phyloP scores from a whole-genome alignment of 2,888 invertebrate genomes.

The Perizoma affinitatum region DNA sequence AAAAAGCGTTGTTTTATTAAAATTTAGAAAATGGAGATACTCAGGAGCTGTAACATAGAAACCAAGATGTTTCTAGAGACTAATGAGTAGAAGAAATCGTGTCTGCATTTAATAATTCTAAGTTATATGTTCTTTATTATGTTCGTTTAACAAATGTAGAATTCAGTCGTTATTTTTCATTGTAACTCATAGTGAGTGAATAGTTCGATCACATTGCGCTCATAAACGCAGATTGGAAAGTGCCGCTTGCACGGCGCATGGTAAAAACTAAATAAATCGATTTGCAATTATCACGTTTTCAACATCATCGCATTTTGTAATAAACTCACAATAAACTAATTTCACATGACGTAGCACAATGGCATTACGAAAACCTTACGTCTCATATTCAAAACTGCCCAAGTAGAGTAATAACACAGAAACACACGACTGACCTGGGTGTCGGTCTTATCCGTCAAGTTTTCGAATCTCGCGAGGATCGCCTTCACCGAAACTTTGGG shows the following conservation, averaged over 20 bases:
- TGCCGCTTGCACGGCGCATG: slow-evolving; percentile 36
- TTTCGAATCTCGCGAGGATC: slow-evolving; percentile 92
- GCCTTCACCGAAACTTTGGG: slow-evolving; percentile 93
- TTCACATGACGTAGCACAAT: slow-evolving; percentile 45
- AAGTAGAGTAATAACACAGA: slow-evolving; percentile 29
- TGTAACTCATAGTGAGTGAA: slow-evolving; percentile 43
- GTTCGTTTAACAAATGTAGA: no score
- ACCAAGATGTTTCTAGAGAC: no score
- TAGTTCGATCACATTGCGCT: slow-evolving; percentile 52
- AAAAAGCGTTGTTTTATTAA: no score
- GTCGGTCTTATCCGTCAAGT: slow-evolving; percentile 82
- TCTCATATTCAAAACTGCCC: slow-evolving; percentile 30
- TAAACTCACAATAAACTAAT: slow-evolving; percentile 43
- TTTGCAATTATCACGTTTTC: slow-evolving; percentile 48
- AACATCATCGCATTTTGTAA: slow-evolving; percentile 50
- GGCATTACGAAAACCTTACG: slow-evolving; percentile 35
- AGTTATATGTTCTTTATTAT: no score
- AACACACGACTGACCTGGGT: slow-evolving; percentile 50
- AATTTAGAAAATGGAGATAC: no score
- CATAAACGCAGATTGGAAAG: slow-evolving; percentile 57
- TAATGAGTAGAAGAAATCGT: no score
- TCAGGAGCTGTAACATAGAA: no score
- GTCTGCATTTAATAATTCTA: no score
- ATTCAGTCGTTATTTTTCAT: slow-evolving; percentile 8
- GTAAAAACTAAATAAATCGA: slow-evolving; percentile 38